phyloP scores from a whole-genome alignment of 1,140 invertebrate species.

The Drosophila dunni region DNA sequence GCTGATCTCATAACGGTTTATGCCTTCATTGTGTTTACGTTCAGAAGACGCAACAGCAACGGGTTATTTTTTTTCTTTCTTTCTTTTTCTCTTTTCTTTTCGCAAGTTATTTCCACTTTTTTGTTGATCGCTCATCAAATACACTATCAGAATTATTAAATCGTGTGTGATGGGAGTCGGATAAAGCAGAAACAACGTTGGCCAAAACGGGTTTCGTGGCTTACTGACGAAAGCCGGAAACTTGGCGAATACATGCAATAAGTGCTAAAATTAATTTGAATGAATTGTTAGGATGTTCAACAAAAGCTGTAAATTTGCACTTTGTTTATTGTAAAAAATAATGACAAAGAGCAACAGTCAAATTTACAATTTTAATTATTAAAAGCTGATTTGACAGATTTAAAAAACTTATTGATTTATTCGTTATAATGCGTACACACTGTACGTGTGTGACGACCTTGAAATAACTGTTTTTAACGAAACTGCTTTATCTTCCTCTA shows the following conservation, averaged over 20 bases:
- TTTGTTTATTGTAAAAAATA: background rate
- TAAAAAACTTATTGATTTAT: too few relatives aligned
- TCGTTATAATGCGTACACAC: constrained; percentile 6
- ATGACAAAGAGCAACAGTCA: background rate
- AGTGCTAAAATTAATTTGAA: background rate
- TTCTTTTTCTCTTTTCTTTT: constrained; percentile 1
- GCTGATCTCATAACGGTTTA: constrained; percentile 44
- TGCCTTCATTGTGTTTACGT: constrained; percentile 36
- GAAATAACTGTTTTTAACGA: constrained; percentile 59
- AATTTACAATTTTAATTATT: background rate
- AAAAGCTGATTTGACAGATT: too few relatives aligned
- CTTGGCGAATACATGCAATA: constrained; percentile 23
- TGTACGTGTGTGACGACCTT: constrained; percentile 64
- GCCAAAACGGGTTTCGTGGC: constrained; percentile 62
- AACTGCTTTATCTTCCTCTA: constrained; percentile 28
- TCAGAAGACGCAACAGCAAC: constrained; percentile 33
- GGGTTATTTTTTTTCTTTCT: constrained; percentile 25
- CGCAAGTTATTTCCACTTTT: constrained; percentile 9
- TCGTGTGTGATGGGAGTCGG: background rate
- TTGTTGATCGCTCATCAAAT: constrained; percentile 16
- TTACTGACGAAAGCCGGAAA: constrained; percentile 63
- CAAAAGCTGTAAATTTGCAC: too few relatives aligned
- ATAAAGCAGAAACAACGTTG: constrained; percentile 21
- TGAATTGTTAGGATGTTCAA: background rate
- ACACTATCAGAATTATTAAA: constrained; percentile 2